A percentile compares a stretch with the other conserved stretches of the same genome.
Evolutionary conservation across 2,113 vertebrate species (phyloP).

Genomic region (Hippocampus barbouri): DNA sequence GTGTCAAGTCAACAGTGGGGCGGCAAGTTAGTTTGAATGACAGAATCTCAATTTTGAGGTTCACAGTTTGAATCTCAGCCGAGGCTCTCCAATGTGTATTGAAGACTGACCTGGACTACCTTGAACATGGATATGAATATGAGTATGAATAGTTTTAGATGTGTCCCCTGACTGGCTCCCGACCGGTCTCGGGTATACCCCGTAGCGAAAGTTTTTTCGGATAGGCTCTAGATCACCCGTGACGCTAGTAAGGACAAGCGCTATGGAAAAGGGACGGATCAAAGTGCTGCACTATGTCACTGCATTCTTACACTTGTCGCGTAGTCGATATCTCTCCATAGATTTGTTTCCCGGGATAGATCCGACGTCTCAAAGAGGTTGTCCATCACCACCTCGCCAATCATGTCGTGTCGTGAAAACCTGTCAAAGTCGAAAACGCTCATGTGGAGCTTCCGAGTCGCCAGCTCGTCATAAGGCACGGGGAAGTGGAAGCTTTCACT

Average conservation of each 20-base stretch:
- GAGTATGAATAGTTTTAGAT: too few relatives aligned
- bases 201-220: too few relatives aligned
- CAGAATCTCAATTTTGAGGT: neutral
- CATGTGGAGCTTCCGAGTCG: constrained; percentile 89
- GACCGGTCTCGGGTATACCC: too few relatives aligned
- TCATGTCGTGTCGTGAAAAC: constrained; percentile 97
- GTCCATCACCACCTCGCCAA: constrained; percentile 94
- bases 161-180: too few relatives aligned
- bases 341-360: constrained; percentile 88
- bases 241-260: too few relatives aligned
- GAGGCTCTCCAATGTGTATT: neutral
- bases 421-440: constrained; percentile 97
- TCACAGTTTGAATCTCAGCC: neutral
- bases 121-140: too few relatives aligned
- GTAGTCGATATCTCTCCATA: constrained; percentile 93
- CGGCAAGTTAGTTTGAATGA: too few relatives aligned
- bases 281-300: neutral
- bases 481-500: constrained; percentile 94
- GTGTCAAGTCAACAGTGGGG: neutral
- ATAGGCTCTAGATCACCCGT: too few relatives aligned
- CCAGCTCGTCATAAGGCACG: constrained; percentile 88
- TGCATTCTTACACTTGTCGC: constrained; percentile 65
- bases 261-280: too few relatives aligned
- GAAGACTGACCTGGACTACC: too few relatives aligned
- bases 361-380: constrained; percentile 94